phyloP scores from a whole-genome alignment of 1,140 invertebrate genomes.

The Pseudomyrmex flavicornis region DNA sequence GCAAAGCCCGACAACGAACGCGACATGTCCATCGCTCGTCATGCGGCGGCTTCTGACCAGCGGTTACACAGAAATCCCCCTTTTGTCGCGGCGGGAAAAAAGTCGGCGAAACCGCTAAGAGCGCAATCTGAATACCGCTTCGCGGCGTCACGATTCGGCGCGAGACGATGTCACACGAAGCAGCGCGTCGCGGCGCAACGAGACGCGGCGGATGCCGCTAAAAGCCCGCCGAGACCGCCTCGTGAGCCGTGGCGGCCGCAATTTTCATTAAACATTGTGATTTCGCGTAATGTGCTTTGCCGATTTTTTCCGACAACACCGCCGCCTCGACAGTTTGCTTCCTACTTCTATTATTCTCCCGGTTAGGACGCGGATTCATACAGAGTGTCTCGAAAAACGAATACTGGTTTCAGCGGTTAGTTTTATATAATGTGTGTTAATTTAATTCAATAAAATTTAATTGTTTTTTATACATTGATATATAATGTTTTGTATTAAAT shows the following conservation, averaged over 20 bases:
- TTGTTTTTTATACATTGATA: too few relatives aligned
- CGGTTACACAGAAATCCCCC: conserved; percentile 80
- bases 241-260: conserved; percentile 76
- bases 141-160: conserved; percentile 82
- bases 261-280: conserved; percentile 86
- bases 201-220: not conserved
- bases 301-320: conserved; percentile 73
- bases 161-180: conserved; percentile 79
- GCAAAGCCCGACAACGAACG: conserved; percentile 16
- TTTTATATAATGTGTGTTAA: too few relatives aligned
- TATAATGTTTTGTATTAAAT: too few relatives aligned
- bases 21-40: conserved; percentile 54
- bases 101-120: conserved; percentile 85
- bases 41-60: conserved; percentile 79
- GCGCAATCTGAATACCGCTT: conserved; percentile 86
- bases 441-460: too few relatives aligned
- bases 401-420: not conserved
- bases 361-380: conserved; percentile 64
- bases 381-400: not conserved
- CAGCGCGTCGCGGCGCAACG: conserved; percentile 9
- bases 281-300: conserved; percentile 83
- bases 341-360: conserved; percentile 82
- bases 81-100: conserved; percentile 81
- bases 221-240: conserved; percentile 46
- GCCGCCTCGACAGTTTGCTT: conserved; percentile 74